Conservation (phyloP, 2,113 vertebrate species). For the Salvelinus alpinus region DNA sequence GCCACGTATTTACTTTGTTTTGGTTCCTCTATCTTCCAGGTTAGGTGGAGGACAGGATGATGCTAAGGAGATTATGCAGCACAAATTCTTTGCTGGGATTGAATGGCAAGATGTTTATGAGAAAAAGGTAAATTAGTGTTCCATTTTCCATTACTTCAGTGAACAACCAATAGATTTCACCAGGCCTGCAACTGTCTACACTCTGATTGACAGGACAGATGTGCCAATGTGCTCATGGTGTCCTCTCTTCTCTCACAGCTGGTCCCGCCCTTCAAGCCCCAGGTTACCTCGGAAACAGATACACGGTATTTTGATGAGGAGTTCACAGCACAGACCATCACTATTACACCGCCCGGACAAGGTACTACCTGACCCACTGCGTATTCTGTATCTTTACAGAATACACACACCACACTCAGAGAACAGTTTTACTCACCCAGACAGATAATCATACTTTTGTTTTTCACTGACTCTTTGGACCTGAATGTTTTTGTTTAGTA, state of each 20-base stretch:
- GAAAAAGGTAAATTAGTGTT: conserved; percentile 75
- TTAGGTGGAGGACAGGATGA: conserved; percentile 82
- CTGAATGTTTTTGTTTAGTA: not conserved
- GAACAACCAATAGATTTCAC: conserved; percentile 19
- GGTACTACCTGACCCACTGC: conserved; percentile 83
- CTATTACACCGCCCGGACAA: conserved; percentile 87
- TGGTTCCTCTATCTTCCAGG: conserved; percentile 55
- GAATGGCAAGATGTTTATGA: conserved; percentile 84
- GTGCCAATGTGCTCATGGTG: conserved; percentile 43
- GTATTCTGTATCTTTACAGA: conserved; percentile 86
- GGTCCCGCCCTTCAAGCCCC: conserved; percentile 88
- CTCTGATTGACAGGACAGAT: conserved; percentile 41
- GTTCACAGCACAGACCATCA: conserved; percentile 87
- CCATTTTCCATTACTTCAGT: not conserved
- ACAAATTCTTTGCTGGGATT: conserved; percentile 81
- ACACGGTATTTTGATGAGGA: conserved; percentile 86
- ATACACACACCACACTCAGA: conserved; percentile 80
- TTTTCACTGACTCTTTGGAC: not conserved
- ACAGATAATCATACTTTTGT: not conserved
- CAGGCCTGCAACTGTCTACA: conserved; percentile 41
- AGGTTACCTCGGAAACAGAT: conserved; percentile 85
- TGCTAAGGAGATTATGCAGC: conserved; percentile 86
- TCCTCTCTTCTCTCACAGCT: conserved; percentile 72
- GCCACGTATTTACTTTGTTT: not conserved
- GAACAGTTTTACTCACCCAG: not conserved